Conservation (phyloP, 2,797 vertebrate species). For the Melanitta fusca region DNA sequence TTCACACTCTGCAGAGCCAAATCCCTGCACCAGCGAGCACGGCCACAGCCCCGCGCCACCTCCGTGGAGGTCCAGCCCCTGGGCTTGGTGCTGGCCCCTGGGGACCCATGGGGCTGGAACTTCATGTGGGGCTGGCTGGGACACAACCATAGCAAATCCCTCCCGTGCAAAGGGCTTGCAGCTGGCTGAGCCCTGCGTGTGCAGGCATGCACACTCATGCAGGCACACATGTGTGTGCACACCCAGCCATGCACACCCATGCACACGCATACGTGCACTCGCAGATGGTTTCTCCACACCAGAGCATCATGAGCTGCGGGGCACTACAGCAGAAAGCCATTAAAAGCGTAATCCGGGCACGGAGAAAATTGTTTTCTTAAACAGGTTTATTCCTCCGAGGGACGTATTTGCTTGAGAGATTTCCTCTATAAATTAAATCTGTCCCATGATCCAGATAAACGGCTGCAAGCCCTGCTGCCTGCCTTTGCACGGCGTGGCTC, state of each 20-base stretch:
- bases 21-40: not conserved
- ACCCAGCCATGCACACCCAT: no score
- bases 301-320: not conserved
- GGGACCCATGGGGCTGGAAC: no score
- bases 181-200: not conserved
- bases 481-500: not conserved
- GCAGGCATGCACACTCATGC: not conserved
- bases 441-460: not conserved
- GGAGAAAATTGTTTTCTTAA: slow-evolving; percentile 63
- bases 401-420: slow-evolving; percentile 59
- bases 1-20: not conserved
- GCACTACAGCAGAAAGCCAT: not conserved
- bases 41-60: fast-evolving
- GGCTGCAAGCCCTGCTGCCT: not conserved
- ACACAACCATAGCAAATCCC: not conserved
- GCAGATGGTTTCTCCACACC: not conserved
- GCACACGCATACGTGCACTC: not conserved
- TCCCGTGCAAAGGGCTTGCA: not conserved
- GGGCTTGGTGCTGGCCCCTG: fast-evolving
- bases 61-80: no score
- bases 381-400: slow-evolving; percentile 59
- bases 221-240: not conserved
- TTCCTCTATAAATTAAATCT: slow-evolving; percentile 52
- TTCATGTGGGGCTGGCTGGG: not conserved
- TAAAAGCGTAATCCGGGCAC: not conserved